Evolutionary conservation across 2,888 invertebrate genomes (phyloP), one percentile per base, ranked within the genome.

Genomic region (Drosophila diplacantha): DNA sequence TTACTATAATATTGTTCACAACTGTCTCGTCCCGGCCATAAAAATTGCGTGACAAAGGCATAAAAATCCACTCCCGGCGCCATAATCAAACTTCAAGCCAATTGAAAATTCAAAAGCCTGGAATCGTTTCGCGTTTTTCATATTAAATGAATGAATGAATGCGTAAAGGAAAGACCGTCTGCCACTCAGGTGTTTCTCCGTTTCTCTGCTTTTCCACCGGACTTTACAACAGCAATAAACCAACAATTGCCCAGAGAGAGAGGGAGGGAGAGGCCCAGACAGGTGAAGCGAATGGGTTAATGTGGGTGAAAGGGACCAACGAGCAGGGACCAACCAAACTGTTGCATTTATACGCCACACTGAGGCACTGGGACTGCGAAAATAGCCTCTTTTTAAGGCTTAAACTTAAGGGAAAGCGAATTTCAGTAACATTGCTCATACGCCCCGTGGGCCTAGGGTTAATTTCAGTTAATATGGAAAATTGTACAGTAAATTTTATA

Each of bases 81-180:
- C 32, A 54, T 57, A 69, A 54, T 69, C 70, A 62, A 69, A 69
- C 63, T 57, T 62, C 70, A 62, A 53, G 57, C 62, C 69, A 69
- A 69, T 69, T 69, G 69, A 69, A 57, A 62, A 57, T 57, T 69
- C 70, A 69, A 69, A 57, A 62, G 62, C 69, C 51, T 46, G 70
- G 56, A 69, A 59, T 53, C 51, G 49, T 49, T 57, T 53, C 44
- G 37, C 49, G 35, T 37, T 68, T 52, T 57, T 41, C 49, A 66
- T 58, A 59, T 68, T 35, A 54, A 66, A 66, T 54, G 39, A 52
- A 66, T 41, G 46, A 34, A 46, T 39, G 38, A 14, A 46, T 29
- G 24, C 32, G 32, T 8, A 26, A 26, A 29, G 18, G 44, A 29
- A 24, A 16, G 5, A 54, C 37, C 24, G n/a, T 31, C 20, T 12